phyloP scores from a whole-genome alignment of 2,797 vertebrate genomes.

The Bradypodion ventrale region DNA sequence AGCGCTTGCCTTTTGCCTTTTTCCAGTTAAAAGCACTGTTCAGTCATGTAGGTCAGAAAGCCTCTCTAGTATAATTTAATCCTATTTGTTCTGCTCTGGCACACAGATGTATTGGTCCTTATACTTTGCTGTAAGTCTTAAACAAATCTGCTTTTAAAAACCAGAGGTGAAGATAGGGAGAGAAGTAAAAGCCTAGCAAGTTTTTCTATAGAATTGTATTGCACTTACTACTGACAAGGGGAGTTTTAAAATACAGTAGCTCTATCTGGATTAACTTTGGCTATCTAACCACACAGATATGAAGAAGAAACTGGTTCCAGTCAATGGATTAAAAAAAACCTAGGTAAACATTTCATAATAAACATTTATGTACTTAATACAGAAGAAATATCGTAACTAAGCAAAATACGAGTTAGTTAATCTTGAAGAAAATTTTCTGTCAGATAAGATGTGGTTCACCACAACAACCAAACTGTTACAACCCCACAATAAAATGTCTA shows the following conservation, averaged over 20 bases:
- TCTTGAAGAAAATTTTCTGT: too few species aligned
- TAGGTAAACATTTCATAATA: too few species aligned
- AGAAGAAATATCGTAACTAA: too few species aligned
- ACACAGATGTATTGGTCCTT: neutral
- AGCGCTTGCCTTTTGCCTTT: neutral
- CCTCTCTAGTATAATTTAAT: neutral
- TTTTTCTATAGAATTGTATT: neutral
- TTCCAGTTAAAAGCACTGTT: slow-evolving; percentile 10
- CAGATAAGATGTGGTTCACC: neutral
- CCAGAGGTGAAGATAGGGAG: neutral
- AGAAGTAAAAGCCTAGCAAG: neutral
- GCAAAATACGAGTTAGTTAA: too few species aligned
- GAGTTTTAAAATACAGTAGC: slow-evolving; percentile 17
- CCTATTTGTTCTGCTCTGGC: neutral
- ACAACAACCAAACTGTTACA: neutral
- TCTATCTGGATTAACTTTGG: neutral
- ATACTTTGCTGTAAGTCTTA: accelerated
- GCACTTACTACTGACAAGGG: neutral
- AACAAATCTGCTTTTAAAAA: accelerated
- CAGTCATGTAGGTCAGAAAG: accelerated
- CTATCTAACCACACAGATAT: neutral
- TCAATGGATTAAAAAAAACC: neutral
- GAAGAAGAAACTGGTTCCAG: slow-evolving; percentile 12
- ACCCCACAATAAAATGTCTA: too few species aligned
- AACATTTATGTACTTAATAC: too few species aligned